These are phyloP conservation scores for Paraplagusia blochii DNA, from an alignment of 2,113 vertebrate species.

Conservation along the genomic window DNA sequence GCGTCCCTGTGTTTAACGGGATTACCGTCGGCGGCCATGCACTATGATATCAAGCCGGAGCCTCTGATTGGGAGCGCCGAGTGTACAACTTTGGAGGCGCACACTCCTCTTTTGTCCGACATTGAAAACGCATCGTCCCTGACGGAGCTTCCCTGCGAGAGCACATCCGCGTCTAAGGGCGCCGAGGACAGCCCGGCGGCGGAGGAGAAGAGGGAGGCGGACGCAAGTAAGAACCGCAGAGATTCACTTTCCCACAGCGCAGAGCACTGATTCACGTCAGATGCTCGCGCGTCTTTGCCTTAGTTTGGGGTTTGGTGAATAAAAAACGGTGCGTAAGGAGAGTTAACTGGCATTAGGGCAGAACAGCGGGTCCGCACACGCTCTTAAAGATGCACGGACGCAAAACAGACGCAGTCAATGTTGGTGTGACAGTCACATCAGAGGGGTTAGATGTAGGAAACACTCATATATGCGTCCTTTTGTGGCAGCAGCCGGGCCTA, in stretches of 20 bases:
- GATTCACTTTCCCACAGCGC: background rate
- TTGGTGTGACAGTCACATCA: too few relatives aligned
- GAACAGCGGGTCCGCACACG: background rate
- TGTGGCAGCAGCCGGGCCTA: conserved; percentile 27
- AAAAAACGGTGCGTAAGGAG: background rate
- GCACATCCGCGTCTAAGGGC: conserved; percentile 81
- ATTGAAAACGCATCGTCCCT: conserved; percentile 86
- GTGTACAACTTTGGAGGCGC: conserved; percentile 87
- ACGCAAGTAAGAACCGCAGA: conserved; percentile 84
- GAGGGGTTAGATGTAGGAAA: too few relatives aligned
- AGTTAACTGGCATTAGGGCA: background rate
- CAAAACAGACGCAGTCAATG: background rate
- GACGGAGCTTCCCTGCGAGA: conserved; percentile 83
- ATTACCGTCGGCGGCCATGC: conserved; percentile 85
- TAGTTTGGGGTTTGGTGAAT: background rate
- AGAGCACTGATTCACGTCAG: background rate
- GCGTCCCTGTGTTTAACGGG: conserved; percentile 91
- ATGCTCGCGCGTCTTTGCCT: background rate
- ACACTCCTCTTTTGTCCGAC: conserved; percentile 90
- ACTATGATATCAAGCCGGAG: conserved; percentile 95
- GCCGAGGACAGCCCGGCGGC: conserved; percentile 79
- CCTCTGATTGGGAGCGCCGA: conserved; percentile 85
- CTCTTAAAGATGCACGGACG: too few relatives aligned
- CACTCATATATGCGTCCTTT: conserved; percentile 9
- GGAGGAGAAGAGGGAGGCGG: conserved; percentile 81